Evolutionary conservation across 2,113 vertebrate genomes (phyloP), one percentile per base, ranked within the genome.

Genomic region (Coryphaenoides rupestris): DNA sequence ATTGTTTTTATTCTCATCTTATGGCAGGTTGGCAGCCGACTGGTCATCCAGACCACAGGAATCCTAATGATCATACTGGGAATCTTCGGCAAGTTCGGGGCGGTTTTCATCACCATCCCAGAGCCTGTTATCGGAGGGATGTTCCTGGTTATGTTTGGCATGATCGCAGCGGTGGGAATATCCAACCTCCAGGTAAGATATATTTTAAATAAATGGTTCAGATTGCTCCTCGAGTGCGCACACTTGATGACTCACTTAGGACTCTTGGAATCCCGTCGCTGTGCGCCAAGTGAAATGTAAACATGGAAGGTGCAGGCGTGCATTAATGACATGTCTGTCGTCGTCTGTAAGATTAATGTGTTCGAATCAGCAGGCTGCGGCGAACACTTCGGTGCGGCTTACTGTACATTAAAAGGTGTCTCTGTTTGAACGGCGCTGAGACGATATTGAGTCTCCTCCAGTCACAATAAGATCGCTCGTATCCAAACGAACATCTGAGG

Each of bases 91-190:
- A 93, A 93, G 78, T 87, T 93, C 62, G 90, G 91, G 58, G 91
- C 91, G 0, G 79, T 92, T 53, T 92, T 93, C 62, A 91, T 92
- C 68, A 93, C 91, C 66, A 91, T 92, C 47, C 91, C 91, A 16
- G 89, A 90, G 19, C 92, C 91, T 0, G 90, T 93, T 33, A 92
- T 92, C 0, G 91, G 92, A 55, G 92, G 91, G 50, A 93, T 93
- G 91, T 92, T 93, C 60, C 85, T 93, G 7, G 84, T 93, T 26
- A 93, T 91, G 92, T 93, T 93, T 64, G 91, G 91, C 62, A 89
- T 93, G 88, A 92, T 93, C 2, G 88, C 90, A 58, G 91, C 92
- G 1, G 91, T 91, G 47, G 91, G 91, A 17, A 90, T 93, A 60
- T 93, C 91, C 9, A 92, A 89, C 69, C 88, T 93, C 15, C 92